Percentiles rank a stretch among this genome's conserved stretches.
Conservation (phyloP, 2,113 vertebrate species). For the Grus americana region DNA sequence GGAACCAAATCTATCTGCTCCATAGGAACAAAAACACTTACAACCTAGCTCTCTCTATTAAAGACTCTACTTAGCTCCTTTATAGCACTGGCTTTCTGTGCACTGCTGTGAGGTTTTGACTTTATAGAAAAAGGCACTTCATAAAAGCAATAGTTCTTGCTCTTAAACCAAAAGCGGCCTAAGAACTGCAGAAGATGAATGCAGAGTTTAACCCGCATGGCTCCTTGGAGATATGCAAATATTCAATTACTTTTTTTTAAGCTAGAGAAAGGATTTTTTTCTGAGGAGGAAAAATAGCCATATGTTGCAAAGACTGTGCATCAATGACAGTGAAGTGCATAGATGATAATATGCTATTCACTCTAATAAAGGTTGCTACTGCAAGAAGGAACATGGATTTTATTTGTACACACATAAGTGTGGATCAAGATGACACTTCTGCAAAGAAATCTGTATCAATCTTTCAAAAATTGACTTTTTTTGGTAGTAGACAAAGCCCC, state of each 20-base stretch:
- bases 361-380: constrained; percentile 33
- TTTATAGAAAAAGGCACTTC: constrained; percentile 78
- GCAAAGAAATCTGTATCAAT: background rate
- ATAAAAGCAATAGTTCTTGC: constrained; percentile 78
- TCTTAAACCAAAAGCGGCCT: constrained; percentile 78
- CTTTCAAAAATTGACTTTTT: background rate
- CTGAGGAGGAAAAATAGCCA: background rate
- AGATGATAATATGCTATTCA: constrained; percentile 36
- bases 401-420: constrained; percentile 9
- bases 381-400: constrained; percentile 54
- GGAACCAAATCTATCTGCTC: constrained; percentile 85
- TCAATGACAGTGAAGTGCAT: constrained; percentile 41
- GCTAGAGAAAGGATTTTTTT: background rate
- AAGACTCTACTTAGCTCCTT: constrained; percentile 82
- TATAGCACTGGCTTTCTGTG: constrained; percentile 79
- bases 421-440: constrained; percentile 31
- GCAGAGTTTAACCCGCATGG: constrained; percentile 63
- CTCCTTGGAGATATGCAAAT: constrained; percentile 78
- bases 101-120: constrained; percentile 83
- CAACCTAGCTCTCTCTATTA: constrained; percentile 79
- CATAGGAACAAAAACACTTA: constrained; percentile 83
- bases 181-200: constrained; percentile 77
- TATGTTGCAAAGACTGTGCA: constrained; percentile 41
- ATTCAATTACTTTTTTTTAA: constrained; percentile 69
- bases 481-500: background rate